Conservation (phyloP, 1,140 invertebrate genomes). For the Zaprionus inermis region DNA sequence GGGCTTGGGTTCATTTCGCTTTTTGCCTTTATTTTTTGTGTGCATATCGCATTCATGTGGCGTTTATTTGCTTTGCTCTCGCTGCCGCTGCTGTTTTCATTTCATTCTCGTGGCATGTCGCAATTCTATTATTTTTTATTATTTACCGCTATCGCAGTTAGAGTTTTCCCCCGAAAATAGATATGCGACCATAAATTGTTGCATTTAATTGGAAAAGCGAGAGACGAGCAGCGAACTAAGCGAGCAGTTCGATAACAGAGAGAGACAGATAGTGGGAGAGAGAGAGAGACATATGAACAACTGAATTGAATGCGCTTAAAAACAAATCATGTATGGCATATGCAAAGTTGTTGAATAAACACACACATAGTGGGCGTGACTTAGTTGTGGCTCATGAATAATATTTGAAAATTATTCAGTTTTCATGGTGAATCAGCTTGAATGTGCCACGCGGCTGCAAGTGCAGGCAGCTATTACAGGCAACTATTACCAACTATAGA, state of each 20-base stretch:
- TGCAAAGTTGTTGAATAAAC: background rate
- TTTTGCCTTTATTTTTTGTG: background rate
- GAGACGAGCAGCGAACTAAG: no score
- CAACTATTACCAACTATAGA: background rate
- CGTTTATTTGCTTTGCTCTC: constrained; percentile 21
- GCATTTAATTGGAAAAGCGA: constrained; percentile 59
- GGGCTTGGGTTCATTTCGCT: background rate
- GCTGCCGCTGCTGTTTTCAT: constrained; percentile 18
- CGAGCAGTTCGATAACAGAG: background rate
- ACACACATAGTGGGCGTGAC: background rate
- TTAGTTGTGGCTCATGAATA: constrained; percentile 4
- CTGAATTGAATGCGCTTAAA: constrained; percentile 4
- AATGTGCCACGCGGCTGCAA: background rate
- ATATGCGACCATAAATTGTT: constrained; percentile 55
- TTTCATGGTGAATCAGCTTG: background rate
- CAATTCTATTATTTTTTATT: constrained; percentile 28
- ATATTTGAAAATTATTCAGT: constrained; percentile 4
- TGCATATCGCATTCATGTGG: constrained; percentile 8
- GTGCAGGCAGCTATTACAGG: background rate
- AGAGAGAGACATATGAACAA: background rate
- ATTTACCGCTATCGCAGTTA: constrained; percentile 42
- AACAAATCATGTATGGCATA: background rate
- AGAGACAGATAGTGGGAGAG: background rate
- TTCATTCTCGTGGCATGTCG: constrained; percentile 2
- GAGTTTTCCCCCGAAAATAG: constrained; percentile 41